These are phyloP conservation scores for Lordiphosa stackelbergi DNA, from an alignment of 1,140 invertebrate genomes.

Conservation along the genomic window DNA sequence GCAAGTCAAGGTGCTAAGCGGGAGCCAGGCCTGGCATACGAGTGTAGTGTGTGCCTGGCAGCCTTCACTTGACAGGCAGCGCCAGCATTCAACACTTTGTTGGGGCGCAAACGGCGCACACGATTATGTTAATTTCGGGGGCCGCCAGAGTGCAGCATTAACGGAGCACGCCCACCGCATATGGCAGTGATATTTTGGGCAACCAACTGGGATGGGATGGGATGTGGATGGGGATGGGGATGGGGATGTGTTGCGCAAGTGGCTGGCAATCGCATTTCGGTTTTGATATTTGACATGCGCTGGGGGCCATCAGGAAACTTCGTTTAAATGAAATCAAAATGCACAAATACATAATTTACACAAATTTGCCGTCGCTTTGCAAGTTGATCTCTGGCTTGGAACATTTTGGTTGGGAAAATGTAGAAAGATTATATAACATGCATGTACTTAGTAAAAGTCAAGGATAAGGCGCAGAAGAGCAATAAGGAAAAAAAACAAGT, in stretches of 20 bases:
- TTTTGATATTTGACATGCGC: conserved; percentile 74
- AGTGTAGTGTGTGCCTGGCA: conserved; percentile 24
- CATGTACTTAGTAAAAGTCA: too few species aligned
- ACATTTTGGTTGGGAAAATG: conserved; percentile 28
- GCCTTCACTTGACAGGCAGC: conserved; percentile 65
- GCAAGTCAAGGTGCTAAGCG: conserved; percentile 20
- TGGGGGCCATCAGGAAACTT: conserved; percentile 73
- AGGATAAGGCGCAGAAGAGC: not conserved
- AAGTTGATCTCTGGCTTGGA: conserved; percentile 35
- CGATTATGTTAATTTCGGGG: conserved; percentile 70
- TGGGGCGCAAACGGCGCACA: conserved; percentile 45
- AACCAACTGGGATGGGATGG: conserved; percentile 31
- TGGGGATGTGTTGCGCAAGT: conserved; percentile 64
- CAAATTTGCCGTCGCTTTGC: conserved; percentile 54
- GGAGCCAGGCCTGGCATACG: conserved; percentile 1
- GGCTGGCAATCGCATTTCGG: conserved; percentile 48
- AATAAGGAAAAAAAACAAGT: not conserved
- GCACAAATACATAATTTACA: conserved; percentile 75
- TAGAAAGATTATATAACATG: conserved; percentile 32
- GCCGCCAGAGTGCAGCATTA: conserved; percentile 55
- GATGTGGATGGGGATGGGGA: conserved; percentile 31
- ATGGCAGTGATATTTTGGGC: conserved; percentile 68
- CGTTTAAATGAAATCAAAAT: conserved; percentile 76
- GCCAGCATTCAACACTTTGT: conserved; percentile 69
- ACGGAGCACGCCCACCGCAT: conserved; percentile 71